Percentiles rank a stretch among this genome's conserved stretches.
Evolutionary conservation across 1,140 invertebrate genomes (phyloP).

Genomic region (Atopsyche davidsoni): DNA sequence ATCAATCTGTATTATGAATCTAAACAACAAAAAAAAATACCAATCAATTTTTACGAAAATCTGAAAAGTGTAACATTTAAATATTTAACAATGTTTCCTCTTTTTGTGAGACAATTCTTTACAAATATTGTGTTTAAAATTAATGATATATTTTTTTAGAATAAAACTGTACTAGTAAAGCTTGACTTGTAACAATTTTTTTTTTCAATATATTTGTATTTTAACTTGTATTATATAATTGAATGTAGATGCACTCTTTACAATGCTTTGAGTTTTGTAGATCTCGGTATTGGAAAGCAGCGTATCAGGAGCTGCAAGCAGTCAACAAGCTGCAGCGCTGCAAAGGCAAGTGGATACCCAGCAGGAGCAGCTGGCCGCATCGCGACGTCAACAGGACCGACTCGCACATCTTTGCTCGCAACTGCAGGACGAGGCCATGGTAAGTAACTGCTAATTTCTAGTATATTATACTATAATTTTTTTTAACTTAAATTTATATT

Average conservation of each 20-base stretch:
- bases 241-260: no score
- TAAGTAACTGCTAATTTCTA: no score
- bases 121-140: no score
- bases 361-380: slow-evolving; percentile 61
- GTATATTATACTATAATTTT: neutral
- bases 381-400: slow-evolving; percentile 61
- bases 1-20: no score
- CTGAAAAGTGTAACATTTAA: no score
- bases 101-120: no score
- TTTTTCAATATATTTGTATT: slow-evolving; percentile 3
- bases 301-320: slow-evolving; percentile 1
- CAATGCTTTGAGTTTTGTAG: no score
- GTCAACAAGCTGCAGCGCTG: slow-evolving; percentile 51
- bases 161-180: neutral
- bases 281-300: slow-evolving; percentile 24
- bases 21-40: no score
- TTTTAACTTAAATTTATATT: no score
- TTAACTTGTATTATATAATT: neutral
- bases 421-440: slow-evolving; percentile 22
- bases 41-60: no score
- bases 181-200: neutral
- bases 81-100: no score
- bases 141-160: slow-evolving; percentile 6
- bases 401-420: slow-evolving; percentile 38
- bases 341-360: slow-evolving; percentile 33